A percentile compares a stretch with the other conserved stretches of the same genome.
Conservation (phyloP, 2,113 vertebrate genomes). For the Patagioenas fasciata region DNA sequence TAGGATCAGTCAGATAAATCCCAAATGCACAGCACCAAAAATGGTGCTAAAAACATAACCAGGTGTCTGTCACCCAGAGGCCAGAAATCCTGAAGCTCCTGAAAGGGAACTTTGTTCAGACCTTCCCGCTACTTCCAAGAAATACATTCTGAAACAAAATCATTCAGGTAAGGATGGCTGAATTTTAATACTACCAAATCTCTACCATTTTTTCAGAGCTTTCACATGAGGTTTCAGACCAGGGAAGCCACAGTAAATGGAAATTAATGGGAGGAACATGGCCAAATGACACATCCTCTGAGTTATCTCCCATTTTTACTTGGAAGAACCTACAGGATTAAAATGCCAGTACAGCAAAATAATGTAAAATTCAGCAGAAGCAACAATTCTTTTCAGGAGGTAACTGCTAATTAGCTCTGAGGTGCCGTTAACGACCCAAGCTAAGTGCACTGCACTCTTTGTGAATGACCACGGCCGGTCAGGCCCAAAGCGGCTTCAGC, state of each 20-base stretch:
- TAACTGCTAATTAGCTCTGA: neutral
- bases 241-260: neutral
- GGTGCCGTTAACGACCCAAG: neutral
- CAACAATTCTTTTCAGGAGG: neutral
- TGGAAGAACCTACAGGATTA: neutral
- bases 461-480: fast-evolving
- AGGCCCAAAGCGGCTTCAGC: neutral
- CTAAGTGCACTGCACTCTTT: neutral
- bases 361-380: neutral
- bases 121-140: neutral
- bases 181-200: neutral
- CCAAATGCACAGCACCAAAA: neutral
- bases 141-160: neutral
- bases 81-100: neutral
- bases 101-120: neutral
- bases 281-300: neutral
- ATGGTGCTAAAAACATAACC: neutral
- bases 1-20: no score
- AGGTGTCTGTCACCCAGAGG: neutral
- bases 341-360: neutral
- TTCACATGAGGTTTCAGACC: neutral
- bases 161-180: neutral
- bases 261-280: neutral
- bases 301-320: neutral
- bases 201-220: neutral